phyloP scores from a whole-genome alignment of 1,140 invertebrate species.

The Stegodyphus dumicola region DNA sequence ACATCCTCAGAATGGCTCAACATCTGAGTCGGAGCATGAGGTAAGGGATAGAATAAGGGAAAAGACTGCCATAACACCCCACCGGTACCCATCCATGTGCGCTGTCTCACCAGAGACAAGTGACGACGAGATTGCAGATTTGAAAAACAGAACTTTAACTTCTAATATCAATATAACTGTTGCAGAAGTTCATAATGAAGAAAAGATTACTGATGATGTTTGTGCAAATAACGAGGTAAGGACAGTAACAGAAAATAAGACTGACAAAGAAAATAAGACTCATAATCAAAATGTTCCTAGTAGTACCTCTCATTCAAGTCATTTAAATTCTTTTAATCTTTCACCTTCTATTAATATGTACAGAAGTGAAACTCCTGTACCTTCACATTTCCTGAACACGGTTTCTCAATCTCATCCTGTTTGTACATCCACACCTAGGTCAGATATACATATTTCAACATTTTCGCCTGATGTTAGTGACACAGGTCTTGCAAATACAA shows the following conservation, averaged over 20 bases:
- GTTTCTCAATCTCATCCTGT: background rate
- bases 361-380: conserved; percentile 48
- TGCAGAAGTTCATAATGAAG: conserved; percentile 38
- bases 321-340: background rate
- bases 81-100: conserved; percentile 91
- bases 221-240: background rate
- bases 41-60: conserved; percentile 77
- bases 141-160: conserved; percentile 18
- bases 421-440: conserved; percentile 19
- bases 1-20: conserved; percentile 36
- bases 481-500: background rate
- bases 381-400: conserved; percentile 22
- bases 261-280: background rate
- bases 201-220: background rate
- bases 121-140: conserved; percentile 76
- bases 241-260: background rate
- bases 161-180: conserved; percentile 37
- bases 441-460: conserved; percentile 12
- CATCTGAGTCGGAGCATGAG: conserved; percentile 66
- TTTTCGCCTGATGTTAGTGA: conserved; percentile 40
- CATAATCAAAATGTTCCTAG: background rate
- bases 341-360: conserved; percentile 41
- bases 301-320: conserved; percentile 2
- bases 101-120: conserved; percentile 86
- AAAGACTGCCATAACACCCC: conserved; percentile 87